phyloP scores from a whole-genome alignment of 2,113 vertebrate species.

The Eonycteris spelaea region DNA sequence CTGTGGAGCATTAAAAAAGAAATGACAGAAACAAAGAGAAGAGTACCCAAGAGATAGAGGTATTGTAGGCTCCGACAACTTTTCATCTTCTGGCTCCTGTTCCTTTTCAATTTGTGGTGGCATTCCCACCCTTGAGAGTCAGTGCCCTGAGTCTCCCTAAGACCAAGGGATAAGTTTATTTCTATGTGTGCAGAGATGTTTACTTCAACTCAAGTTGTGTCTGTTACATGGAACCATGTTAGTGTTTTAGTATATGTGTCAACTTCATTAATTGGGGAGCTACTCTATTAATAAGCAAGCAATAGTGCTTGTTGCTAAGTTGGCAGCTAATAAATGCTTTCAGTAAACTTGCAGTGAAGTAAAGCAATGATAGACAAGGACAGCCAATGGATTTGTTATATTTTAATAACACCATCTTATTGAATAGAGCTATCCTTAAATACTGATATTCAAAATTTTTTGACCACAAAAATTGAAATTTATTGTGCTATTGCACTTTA shows the following conservation, averaged over 20 bases:
- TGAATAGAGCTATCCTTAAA: not conserved
- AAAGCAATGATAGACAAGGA: not conserved
- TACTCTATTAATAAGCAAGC: not conserved
- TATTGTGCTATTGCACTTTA: not conserved
- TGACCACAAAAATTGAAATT: not conserved
- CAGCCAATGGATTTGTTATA: not conserved
- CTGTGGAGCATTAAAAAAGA: not conserved
- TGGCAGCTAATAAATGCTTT: not conserved
- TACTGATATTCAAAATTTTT: not conserved
- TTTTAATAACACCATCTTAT: not conserved
- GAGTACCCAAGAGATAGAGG: not conserved
- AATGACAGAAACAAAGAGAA: not conserved
- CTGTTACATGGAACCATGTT: not conserved
- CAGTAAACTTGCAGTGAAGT: not conserved
- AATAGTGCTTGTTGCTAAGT: not conserved
- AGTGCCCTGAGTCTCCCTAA: not conserved
- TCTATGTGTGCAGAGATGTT: not conserved
- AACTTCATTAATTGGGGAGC: not conserved
- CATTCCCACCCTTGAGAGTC: not conserved
- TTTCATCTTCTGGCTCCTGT: not conserved
- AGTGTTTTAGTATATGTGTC: not conserved
- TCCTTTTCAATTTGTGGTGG: not conserved
- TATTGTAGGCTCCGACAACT: fast-evolving
- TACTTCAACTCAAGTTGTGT: not conserved
- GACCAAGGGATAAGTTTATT: not conserved